Evolutionary conservation across 2,888 invertebrate species (phyloP).

Genomic region (Phytoseiulus persimilis): DNA sequence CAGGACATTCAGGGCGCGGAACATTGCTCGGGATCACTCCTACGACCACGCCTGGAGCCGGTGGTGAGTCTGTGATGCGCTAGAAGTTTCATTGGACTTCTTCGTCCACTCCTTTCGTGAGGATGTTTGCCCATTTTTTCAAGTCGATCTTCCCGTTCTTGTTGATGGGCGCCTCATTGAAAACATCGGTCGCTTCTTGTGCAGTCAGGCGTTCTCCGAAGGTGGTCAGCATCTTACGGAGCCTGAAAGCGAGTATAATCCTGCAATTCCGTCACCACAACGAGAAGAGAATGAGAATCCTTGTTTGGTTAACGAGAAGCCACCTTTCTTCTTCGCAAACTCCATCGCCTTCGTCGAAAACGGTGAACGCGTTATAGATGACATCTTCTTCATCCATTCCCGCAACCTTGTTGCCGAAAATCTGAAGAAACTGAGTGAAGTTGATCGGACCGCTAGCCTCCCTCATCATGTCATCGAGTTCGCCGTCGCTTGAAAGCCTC

Average conservation of each 20-base stretch:
- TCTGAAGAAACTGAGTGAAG: slow-evolving; percentile 83
- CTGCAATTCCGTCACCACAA: background rate
- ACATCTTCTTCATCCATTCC: slow-evolving; percentile 71
- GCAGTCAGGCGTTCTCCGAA: slow-evolving; percentile 78
- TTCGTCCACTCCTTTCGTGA: slow-evolving; percentile 33
- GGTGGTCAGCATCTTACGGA: slow-evolving; percentile 81
- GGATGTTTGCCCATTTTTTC: slow-evolving; percentile 43
- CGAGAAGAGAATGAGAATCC: background rate
- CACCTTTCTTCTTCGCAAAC: slow-evolving; percentile 57
- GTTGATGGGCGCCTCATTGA: slow-evolving; percentile 45
- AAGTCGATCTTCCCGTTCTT: slow-evolving; percentile 45
- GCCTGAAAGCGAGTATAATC: slow-evolving; percentile 54
- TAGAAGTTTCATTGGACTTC: background rate
- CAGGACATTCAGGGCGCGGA: background rate
- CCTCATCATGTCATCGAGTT: slow-evolving; percentile 76
- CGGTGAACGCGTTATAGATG: slow-evolving; percentile 81
- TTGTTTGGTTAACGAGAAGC: slow-evolving; percentile 45
- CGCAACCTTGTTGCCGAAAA: slow-evolving; percentile 85
- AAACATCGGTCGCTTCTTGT: slow-evolving; percentile 44
- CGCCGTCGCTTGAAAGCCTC: slow-evolving; percentile 77
- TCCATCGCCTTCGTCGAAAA: slow-evolving; percentile 66
- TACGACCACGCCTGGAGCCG: background rate
- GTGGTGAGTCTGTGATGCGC: background rate
- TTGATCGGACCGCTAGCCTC: slow-evolving; percentile 85
- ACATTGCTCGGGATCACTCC: background rate